Base-by-base conservation (phyloP, 2,797 vertebrate species). In the Urocyon cinereoargenteus region DNA sequence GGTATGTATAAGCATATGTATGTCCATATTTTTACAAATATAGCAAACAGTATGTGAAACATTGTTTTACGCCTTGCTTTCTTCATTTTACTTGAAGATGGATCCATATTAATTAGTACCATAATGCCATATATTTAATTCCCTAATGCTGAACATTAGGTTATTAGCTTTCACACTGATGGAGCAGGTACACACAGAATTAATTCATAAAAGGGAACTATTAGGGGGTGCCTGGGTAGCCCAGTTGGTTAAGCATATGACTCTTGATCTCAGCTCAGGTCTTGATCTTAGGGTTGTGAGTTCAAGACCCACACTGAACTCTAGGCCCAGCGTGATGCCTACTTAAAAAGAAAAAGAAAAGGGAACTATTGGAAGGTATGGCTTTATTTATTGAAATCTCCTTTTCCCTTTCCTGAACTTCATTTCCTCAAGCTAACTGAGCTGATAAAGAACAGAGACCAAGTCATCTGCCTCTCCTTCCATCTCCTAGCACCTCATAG, bases 321-420 rank as follows among this genome's bases (percentile, higher is more conserved):
- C 64, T 16, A 68, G 0, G 9, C 66, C 61, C 12, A 62, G 61
- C 10, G 0, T 28, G 61, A 13, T 28, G 12, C 61, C 61, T 62
- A 68, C n/a, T 68, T 68, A 68, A 68, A 68, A 68, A 21, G 66
- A 68, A 21, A 66, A 66, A 66, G n/a, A 8, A 66, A 79, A 61
- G 36, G 87, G 15, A 84, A 75, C 24, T 77, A 22, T 9, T 77
- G 34, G n/a, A n/a, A 73, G 40, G 24, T 57, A 24, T 31, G 45
- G 45, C 15, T 62, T 73, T 87, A 45, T 10, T 55, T 68, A 68
- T 11, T 78, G 57, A 93, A 70, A 53, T n/a, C 45, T 87, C 40
- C 12, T 90, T 86, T 93, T 86, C 40, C 59, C 40, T 90, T 85
- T 91, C n/a, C 53, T 78, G 75, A 82, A 36, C 82, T 61, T 93